phyloP scores from a whole-genome alignment of 2,797 vertebrate genomes.

The Menidia menidia region DNA sequence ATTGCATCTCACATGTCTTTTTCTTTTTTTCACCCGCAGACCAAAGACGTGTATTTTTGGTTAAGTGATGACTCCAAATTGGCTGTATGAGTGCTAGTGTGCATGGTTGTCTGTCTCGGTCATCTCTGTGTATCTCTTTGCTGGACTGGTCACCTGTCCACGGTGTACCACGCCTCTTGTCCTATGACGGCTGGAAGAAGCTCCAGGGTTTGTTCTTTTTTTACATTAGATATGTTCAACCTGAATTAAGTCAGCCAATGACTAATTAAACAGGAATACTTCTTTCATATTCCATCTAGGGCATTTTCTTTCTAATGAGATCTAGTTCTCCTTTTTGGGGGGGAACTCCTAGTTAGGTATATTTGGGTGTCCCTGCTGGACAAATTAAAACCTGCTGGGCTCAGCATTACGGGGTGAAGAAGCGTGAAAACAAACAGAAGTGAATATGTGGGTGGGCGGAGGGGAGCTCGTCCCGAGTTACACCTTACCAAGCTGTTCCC shows the following conservation, averaged over 20 bases:
- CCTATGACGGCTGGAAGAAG: too few species aligned
- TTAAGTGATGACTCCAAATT: too few species aligned
- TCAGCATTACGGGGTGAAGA: slow-evolving; percentile 3
- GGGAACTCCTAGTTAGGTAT: slow-evolving; percentile 8
- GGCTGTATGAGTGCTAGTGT: too few species aligned
- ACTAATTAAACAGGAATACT: slow-evolving; percentile 11
- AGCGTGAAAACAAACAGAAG: slow-evolving; percentile 1
- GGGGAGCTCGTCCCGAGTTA: too few species aligned
- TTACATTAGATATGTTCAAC: too few species aligned
- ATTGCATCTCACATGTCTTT: slow-evolving; percentile 6
- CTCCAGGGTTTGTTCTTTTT: too few species aligned
- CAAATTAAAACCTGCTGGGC: neutral
- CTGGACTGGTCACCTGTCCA: too few species aligned
- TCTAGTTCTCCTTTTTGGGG: slow-evolving; percentile 12
- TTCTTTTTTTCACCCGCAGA: neutral
- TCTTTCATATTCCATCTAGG: neutral
- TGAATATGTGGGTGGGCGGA: neutral
- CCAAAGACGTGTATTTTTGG: too few species aligned
- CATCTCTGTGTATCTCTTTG: too few species aligned
- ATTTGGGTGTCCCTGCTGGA: neutral
- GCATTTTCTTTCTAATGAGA: slow-evolving; percentile 12
- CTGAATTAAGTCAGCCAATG: neutral
- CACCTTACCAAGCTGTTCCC: slow-evolving; percentile 72
- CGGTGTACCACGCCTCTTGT: too few species aligned
- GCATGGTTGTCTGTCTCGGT: too few species aligned